phyloP scores from a whole-genome alignment of 2,888 invertebrate species.

The Leucophenga montana region DNA sequence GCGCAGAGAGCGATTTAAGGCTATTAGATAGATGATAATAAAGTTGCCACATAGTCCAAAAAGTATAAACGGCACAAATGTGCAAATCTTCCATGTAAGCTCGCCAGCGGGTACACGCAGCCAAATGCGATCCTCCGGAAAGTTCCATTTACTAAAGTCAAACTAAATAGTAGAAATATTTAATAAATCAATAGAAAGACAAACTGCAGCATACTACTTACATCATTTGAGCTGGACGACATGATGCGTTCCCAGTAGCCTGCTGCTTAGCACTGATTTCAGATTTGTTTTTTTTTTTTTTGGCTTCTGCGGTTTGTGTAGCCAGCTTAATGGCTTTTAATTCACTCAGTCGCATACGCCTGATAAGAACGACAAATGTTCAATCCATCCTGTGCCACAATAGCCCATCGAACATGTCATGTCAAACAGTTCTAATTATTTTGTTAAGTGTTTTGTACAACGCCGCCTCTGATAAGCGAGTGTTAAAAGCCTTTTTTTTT shows the following conservation, averaged over 20 bases:
- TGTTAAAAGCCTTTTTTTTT: not conserved
- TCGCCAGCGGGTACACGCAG: slow-evolving; percentile 76
- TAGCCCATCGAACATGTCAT: no score
- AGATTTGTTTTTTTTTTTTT: not conserved
- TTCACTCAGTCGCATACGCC: no score
- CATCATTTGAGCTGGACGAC: slow-evolving; percentile 39
- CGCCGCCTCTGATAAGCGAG: not conserved
- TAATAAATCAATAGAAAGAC: not conserved
- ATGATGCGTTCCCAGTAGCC: slow-evolving; percentile 32
- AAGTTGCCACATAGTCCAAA: slow-evolving; percentile 81
- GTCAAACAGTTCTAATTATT: no score
- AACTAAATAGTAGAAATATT: slow-evolving; percentile 70
- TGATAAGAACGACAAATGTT: no score
- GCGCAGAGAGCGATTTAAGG: slow-evolving; percentile 78
- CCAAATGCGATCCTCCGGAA: slow-evolving; percentile 80
- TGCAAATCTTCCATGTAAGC: slow-evolving; percentile 77
- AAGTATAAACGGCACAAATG: slow-evolving; percentile 78
- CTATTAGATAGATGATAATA: slow-evolving; percentile 78
- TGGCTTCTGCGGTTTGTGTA: slow-evolving; percentile 31
- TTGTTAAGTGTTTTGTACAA: no score
- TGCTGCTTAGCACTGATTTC: slow-evolving; percentile 5
- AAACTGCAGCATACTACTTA: no score
- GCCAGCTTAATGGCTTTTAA: no score
- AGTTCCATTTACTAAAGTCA: slow-evolving; percentile 65
- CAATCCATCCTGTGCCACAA: no score